phyloP scores from a whole-genome alignment of 2,888 invertebrate genomes.

The Eueremaeus valkanovi region DNA sequence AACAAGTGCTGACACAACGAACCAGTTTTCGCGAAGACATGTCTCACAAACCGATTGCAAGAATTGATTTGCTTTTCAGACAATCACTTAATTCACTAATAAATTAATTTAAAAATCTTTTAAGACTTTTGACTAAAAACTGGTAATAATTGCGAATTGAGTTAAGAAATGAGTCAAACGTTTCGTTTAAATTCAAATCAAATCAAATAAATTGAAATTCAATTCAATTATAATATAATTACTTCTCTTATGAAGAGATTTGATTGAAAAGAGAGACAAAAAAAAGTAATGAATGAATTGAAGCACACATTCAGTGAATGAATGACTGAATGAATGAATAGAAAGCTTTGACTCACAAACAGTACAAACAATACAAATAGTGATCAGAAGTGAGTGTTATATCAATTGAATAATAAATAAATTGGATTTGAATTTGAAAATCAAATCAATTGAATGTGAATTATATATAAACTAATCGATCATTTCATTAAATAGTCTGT shows the following conservation, averaged over 20 bases:
- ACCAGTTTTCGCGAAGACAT: conserved; percentile 28
- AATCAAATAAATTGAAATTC: no score
- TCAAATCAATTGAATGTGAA: not conserved
- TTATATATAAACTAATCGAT: not conserved
- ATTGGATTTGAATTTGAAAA: not conserved
- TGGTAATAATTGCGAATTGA: not conserved
- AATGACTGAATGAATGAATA: not conserved
- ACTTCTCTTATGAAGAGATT: no score
- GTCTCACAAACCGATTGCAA: not conserved
- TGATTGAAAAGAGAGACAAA: no score
- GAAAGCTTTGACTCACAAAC: not conserved
- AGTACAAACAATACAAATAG: not conserved
- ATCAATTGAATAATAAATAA: not conserved
- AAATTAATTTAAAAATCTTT: no score
- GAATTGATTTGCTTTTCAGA: not conserved
- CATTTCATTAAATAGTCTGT: not conserved
- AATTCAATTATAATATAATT: no score
- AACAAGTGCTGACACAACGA: conserved; percentile 26
- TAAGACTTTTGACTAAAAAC: no score
- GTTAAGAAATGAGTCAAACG: not conserved
- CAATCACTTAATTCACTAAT: not conserved
- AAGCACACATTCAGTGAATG: not conserved
- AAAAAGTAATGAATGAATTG: no score
- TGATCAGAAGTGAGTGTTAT: not conserved
- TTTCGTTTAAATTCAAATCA: not conserved